Evolutionary conservation across 2,888 invertebrate species (phyloP), one percentile per base, ranked within the genome.

Genomic region (Elysia crispata): DNA sequence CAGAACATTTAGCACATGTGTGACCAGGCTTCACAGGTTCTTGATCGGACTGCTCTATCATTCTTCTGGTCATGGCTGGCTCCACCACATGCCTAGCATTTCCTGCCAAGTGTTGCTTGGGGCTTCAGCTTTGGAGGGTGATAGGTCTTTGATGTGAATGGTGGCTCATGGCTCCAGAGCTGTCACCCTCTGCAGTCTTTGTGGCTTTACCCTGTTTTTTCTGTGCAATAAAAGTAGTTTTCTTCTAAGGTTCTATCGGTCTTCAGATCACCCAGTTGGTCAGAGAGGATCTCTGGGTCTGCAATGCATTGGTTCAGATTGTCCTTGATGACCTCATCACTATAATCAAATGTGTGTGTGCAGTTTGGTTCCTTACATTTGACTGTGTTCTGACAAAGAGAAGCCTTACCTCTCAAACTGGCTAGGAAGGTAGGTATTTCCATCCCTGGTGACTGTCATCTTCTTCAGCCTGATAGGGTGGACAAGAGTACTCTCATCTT

Each of bases 311-410:
- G 76, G n/a, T 79, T 54, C 8, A 80, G 73, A 50, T 82, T 82
- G 75, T 79, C 82, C 49, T 79, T 82, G 30, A 83, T 83, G 28
- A 81, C 79, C 33, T 83, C 81, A 70, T 81, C 79, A 62, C 83
- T 81, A 25, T 73, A 83, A 30, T 78, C 76, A 60, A 76, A 76
- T 1, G 67, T 69, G 50, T 81, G 81, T 13, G 64, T 60, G 64
- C 81, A 81, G 25, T 70, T 69, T 33, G 76, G 67, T 62, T 79
- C 82, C 57, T 79, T 81, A 30, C 82, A 80, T 66, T 66, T 60
- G 6, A 60, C 6, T 23, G 3, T 3, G 15, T 60, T 8, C 15
- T 60, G 5, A 18, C 60, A 60, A 3, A 60, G 15, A 20, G 79
- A 75, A 31, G 79, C 79, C 49, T 75, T 69, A 6, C 5, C 60